Percentiles rank a stretch among this genome's conserved stretches.
phyloP scores from a whole-genome alignment of 1,140 invertebrate genomes.

The Saccostrea echinata region DNA sequence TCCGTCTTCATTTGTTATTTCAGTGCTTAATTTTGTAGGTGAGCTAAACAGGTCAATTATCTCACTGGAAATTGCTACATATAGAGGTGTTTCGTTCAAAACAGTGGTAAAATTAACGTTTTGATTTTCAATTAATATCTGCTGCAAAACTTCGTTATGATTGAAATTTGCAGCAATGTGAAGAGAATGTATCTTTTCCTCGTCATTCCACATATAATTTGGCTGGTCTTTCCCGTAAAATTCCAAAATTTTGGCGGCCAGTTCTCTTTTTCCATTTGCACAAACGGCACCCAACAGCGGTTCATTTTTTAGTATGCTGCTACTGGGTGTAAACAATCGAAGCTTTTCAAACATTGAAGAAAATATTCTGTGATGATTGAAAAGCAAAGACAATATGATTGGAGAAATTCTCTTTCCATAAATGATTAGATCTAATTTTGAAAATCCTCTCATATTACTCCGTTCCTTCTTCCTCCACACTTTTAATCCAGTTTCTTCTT shows the following conservation, averaged over 20 bases:
- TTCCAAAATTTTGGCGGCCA: not conserved
- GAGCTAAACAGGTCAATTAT: not conserved
- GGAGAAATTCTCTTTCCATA: not conserved
- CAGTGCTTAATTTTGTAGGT: not conserved
- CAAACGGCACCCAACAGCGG: not conserved
- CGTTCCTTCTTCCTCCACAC: not conserved
- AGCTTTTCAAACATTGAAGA: conserved; percentile 14
- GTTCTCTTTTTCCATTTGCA: not conserved
- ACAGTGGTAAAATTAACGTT: not conserved
- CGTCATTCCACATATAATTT: not conserved
- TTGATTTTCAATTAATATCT: not conserved
- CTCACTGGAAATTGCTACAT: not conserved
- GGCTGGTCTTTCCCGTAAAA: not conserved
- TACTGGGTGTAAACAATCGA: not conserved
- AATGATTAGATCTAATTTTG: not conserved
- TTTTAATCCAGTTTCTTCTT: not conserved
- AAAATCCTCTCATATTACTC: not conserved
- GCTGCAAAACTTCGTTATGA: not conserved
- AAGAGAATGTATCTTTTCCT: not conserved
- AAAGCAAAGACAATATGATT: not conserved
- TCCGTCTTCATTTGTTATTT: not conserved
- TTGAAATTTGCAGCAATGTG: conserved; percentile 10
- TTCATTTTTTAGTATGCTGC: not conserved
- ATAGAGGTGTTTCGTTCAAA: not conserved
- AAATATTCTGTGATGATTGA: not conserved